Percentiles rank a stretch among this genome's conserved stretches.
Conservation (phyloP, 2,113 vertebrate species). For the Leptobrachium leishanense region DNA sequence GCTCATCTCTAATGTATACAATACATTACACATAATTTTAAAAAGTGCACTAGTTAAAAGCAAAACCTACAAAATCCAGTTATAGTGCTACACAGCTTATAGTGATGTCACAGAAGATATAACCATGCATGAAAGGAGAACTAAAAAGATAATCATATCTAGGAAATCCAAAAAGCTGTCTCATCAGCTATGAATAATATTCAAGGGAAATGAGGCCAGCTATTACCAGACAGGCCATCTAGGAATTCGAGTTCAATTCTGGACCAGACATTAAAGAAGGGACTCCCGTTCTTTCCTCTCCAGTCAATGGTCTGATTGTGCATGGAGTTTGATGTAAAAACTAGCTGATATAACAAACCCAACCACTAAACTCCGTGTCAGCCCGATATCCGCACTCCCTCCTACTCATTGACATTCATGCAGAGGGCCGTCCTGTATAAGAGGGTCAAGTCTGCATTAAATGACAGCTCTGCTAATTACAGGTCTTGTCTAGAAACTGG, state of each 20-base stretch:
- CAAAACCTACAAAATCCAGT: no score
- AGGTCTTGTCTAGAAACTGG: slow-evolving; percentile 20
- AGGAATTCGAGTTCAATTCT: neutral
- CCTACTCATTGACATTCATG: neutral
- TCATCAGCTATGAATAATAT: no score
- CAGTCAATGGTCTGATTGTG: neutral
- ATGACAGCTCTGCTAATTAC: slow-evolving; percentile 12
- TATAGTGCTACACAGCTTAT: no score
- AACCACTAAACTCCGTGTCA: neutral
- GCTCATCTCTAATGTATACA: no score
- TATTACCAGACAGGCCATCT: no score
- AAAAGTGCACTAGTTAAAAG: no score
- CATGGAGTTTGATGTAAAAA: neutral
- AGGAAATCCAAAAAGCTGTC: no score
- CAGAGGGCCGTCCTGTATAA: slow-evolving; percentile 13
- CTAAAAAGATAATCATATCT: no score
- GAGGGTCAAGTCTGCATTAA: neutral
- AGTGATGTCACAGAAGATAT: no score
- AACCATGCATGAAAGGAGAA: no score
- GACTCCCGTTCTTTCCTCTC: neutral
- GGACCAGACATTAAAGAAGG: neutral
- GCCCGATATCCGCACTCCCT: neutral
- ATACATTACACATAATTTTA: no score
- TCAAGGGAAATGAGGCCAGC: no score
- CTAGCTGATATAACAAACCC: neutral